phyloP scores from a whole-genome alignment of 2,888 invertebrate species.

The Unio delphinus region DNA sequence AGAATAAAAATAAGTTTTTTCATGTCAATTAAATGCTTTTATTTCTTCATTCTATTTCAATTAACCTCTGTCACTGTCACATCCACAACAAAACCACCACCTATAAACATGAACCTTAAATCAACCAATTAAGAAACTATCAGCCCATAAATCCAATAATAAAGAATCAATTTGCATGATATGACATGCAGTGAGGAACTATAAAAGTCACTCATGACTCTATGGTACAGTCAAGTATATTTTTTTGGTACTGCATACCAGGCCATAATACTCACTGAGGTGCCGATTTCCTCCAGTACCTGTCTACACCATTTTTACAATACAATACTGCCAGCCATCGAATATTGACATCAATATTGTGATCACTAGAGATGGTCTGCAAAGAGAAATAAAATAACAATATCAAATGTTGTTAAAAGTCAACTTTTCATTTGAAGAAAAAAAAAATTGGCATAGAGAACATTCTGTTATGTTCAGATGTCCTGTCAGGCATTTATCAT shows the following conservation, averaged over 20 bases:
- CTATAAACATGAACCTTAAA: no score
- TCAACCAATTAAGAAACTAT: no score
- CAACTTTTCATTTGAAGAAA: not conserved
- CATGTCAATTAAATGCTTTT: no score
- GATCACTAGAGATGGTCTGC: conserved; percentile 83
- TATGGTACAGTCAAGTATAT: no score
- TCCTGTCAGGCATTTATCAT: not conserved
- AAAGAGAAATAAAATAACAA: conserved; percentile 50
- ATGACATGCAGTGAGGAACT: no score
- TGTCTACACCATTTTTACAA: conserved; percentile 94
- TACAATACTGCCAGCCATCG: conserved; percentile 93
- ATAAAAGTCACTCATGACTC: no score
- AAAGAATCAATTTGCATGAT: no score
- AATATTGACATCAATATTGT: conserved; percentile 85
- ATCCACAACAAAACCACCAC: no score
- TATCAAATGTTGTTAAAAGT: not conserved
- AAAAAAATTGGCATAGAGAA: not conserved
- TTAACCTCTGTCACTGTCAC: no score
- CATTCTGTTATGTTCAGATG: not conserved
- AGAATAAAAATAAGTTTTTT: no score
- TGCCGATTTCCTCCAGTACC: conserved; percentile 89
- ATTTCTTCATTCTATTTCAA: no score
- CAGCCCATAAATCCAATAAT: no score
- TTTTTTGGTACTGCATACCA: not conserved
- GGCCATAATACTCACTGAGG: conserved; percentile 77